These are phyloP conservation scores for Diaprepes abbreviatus DNA, from an alignment of 2,888 invertebrate genomes.

Conservation along the genomic window DNA sequence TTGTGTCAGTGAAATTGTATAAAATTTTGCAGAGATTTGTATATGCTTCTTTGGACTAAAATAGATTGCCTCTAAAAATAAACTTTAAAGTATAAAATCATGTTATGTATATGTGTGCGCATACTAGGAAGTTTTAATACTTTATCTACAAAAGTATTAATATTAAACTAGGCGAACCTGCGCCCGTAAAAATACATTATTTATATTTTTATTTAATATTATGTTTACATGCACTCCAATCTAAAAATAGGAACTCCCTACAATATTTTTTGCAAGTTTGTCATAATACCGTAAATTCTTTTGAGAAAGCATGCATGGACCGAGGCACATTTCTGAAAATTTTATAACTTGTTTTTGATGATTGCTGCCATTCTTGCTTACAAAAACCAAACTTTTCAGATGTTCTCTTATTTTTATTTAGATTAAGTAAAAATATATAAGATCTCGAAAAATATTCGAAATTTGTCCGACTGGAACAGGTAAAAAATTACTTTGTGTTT, in stretches of 20 bases:
- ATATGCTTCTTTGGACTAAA: slow-evolving; percentile 59
- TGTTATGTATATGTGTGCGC: slow-evolving; percentile 54
- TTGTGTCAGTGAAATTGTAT: slow-evolving; percentile 28
- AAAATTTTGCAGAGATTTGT: slow-evolving; percentile 57
- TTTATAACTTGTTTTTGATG: too few relatives aligned
- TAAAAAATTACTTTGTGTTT: not conserved
- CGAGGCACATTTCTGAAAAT: too few relatives aligned
- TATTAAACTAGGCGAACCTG: not conserved
- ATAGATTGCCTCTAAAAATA: slow-evolving; percentile 60
- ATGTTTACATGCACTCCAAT: not conserved
- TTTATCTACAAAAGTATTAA: slow-evolving; percentile 48
- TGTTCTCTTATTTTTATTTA: too few relatives aligned
- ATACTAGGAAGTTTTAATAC: slow-evolving; percentile 57
- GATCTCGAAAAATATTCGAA: too few relatives aligned
- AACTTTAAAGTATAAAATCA: slow-evolving; percentile 55
- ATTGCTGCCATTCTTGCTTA: too few relatives aligned
- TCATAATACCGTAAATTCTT: too few relatives aligned
- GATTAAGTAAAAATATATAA: too few relatives aligned
- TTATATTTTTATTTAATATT: not conserved
- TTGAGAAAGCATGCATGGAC: too few relatives aligned
- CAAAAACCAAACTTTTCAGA: too few relatives aligned
- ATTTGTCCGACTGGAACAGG: not conserved
- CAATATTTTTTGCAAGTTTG: too few relatives aligned
- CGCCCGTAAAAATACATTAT: not conserved
- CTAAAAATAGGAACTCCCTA: too few relatives aligned